Percentiles rank a stretch among this genome's conserved stretches.
These are phyloP conservation scores for Sitta europaea DNA, from an alignment of 2,113 vertebrate genomes.

Conservation along the genomic window DNA sequence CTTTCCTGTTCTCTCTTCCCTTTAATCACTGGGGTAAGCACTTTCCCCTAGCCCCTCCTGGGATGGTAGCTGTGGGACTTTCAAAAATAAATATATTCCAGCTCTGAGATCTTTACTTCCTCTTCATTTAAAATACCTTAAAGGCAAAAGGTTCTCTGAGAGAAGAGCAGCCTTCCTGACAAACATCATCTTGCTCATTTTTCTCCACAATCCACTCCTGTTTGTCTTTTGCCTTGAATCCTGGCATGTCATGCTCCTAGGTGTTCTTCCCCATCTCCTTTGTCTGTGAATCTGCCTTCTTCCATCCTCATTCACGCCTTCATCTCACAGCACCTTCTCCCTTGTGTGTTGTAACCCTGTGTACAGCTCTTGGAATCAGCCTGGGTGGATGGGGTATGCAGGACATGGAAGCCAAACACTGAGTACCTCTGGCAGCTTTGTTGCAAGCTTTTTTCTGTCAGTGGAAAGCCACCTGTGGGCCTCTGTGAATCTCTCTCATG, in stretches of 20 bases:
- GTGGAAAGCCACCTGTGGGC: background rate
- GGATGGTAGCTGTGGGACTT: background rate
- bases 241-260: background rate
- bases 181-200: background rate
- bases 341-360: background rate
- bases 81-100: background rate
- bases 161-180: background rate
- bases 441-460: background rate
- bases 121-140: background rate
- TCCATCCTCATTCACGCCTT: background rate
- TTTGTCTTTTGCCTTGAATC: background rate
- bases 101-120: background rate
- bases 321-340: background rate
- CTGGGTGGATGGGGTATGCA: rapidly evolving
- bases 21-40: background rate
- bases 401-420: background rate
- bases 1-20: background rate
- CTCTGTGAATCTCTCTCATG: background rate
- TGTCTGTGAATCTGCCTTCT: background rate
- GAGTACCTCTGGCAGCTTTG: background rate
- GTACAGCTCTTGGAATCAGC: background rate
- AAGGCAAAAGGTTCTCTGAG: background rate
- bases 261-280: background rate
- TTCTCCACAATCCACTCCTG: background rate
- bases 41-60: background rate